Base-by-base conservation (phyloP, 2,113 vertebrate genomes). In the Salvelinus alpinus region DNA sequence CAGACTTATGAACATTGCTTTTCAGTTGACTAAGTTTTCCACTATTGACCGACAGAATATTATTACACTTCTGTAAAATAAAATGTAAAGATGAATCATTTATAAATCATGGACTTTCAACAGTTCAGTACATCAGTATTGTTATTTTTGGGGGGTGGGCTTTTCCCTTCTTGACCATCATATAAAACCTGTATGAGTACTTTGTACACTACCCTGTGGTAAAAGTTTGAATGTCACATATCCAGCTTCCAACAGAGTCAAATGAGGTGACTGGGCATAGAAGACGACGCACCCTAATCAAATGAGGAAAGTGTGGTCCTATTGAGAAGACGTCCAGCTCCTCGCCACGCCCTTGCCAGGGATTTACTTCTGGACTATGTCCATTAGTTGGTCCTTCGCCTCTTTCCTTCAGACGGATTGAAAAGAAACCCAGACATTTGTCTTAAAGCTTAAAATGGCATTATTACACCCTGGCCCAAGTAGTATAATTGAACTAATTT, bases 401-500 rank as follows among this genome's bases (percentile, higher is more conserved):
- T 12, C 59, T 75, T 81, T 81, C 38, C 13, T 73, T 83, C 82
- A 85, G 85, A 87, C 82, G 71, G 38, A 12, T 64, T 79, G 85
- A 84, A 89, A 88, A 87, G 80, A 68, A 75, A 62, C 79, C 84
- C 82, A 84, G 44, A 51, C 87, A 88, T 7, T 9, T 81, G 77
- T 88, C 76, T 80, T n/a, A 73, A 72, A 47, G 57, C 22, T 84
- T 70, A 70, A n/a, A 59, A 71, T 31, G 78, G 82, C 73, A 78
- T 66, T 64, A 51, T 8, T 83, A 83, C 86, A 84, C 38, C 38
- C 38, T 74, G 79, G 74, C 77, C 80, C 29, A 71, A 80, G 86
- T 81, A 77, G 83, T 81, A 83, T 84, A 84, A 88, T 84, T 80
- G 8, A 72, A 67, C 78, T 79, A 79, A 82, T 82, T 84, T 84